These are phyloP conservation scores for Rhizomys pruinosus DNA, from an alignment of 2,113 vertebrate genomes.

Conservation along the genomic window DNA sequence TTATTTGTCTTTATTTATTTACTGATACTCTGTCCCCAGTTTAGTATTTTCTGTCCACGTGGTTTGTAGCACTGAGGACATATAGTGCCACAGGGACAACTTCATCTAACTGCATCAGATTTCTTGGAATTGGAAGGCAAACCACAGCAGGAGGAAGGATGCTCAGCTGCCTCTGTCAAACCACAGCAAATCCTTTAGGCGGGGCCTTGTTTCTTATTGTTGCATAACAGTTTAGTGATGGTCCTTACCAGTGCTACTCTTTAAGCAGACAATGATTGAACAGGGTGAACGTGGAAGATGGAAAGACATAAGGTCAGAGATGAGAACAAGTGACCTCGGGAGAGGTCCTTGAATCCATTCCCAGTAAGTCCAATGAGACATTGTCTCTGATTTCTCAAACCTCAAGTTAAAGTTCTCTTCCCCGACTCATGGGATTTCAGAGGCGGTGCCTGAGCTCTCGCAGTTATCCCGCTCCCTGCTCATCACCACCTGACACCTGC, in stretches of 20 bases:
- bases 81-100: not conserved
- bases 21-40: not conserved
- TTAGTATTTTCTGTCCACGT: not conserved
- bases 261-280: not conserved
- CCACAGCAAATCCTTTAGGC: not conserved
- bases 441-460: not conserved
- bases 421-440: not conserved
- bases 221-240: no score
- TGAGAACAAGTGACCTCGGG: not conserved
- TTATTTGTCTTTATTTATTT: not conserved
- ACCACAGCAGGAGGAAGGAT: not conserved
- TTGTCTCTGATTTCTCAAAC: not conserved
- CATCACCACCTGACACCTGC: rapidly evolving
- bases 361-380: not conserved
- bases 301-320: not conserved
- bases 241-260: not conserved
- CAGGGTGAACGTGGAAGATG: not conserved
- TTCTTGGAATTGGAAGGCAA: not conserved
- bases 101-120: not conserved
- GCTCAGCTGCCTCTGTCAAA: not conserved
- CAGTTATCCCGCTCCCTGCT: not conserved
- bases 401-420: not conserved
- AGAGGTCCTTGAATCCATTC: not conserved
- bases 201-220: not conserved
- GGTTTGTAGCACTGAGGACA: not conserved